phyloP scores from a whole-genome alignment of 2,888 invertebrate species.

The Apamea sordens region DNA sequence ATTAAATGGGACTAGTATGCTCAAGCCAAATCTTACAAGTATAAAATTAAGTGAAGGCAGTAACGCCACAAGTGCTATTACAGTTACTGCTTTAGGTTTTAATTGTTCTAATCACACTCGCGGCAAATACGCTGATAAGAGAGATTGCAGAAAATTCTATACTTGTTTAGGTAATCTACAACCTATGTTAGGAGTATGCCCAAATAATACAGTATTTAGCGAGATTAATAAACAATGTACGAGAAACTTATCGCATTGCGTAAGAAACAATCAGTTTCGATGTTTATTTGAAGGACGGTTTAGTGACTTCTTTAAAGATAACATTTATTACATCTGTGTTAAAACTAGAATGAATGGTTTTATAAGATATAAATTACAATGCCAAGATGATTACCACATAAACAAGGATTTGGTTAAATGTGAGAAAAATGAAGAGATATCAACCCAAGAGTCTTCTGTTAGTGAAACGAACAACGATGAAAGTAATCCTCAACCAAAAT shows the following conservation, averaged over 20 bases:
- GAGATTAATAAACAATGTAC: constrained; percentile 86
- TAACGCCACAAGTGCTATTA: constrained; percentile 12
- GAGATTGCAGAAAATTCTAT: constrained; percentile 88
- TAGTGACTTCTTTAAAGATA: constrained; percentile 78
- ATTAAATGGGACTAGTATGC: constrained; percentile 20
- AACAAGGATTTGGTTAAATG: constrained; percentile 79
- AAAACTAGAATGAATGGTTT: constrained; percentile 73
- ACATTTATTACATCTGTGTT: constrained; percentile 86
- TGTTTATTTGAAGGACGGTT: constrained; percentile 86
- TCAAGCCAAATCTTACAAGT: constrained; percentile 3
- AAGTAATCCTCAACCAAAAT: constrained; percentile 53
- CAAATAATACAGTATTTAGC: constrained; percentile 85
- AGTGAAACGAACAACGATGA: constrained; percentile 68
- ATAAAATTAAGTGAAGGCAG: constrained; percentile 22
- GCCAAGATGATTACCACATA: constrained; percentile 79
- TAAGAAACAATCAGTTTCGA: constrained; percentile 85
- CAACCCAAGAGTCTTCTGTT: constrained; percentile 40
- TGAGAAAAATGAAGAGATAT: constrained; percentile 62
- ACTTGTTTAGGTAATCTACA: constrained; percentile 82
- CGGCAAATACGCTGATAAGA: constrained; percentile 86
- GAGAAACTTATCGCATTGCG: constrained; percentile 85
- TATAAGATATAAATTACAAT: constrained; percentile 82
- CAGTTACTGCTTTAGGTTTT: constrained; percentile 52
- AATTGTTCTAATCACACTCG: constrained; percentile 74
- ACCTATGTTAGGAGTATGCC: constrained; percentile 80